A percentile compares a stretch with the other conserved stretches of the same genome.
Evolutionary conservation across 2,888 invertebrate genomes (phyloP).

Genomic region (Chydorus sphaericus): DNA sequence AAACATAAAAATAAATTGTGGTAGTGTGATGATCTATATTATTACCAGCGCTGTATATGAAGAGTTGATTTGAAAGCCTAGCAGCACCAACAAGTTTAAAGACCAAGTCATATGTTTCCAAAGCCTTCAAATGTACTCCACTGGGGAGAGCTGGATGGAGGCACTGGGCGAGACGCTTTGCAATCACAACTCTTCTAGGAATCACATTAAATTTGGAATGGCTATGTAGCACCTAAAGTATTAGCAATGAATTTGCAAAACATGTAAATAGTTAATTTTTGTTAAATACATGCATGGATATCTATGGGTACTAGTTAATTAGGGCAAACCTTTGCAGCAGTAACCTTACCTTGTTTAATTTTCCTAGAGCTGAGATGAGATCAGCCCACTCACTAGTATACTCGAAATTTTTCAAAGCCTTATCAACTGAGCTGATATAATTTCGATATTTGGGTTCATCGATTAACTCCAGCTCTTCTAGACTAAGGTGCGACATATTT

Average conservation of each 20-base stretch:
- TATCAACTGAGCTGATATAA: conserved; percentile 65
- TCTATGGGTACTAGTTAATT: too few species aligned
- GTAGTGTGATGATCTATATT: conserved; percentile 4
- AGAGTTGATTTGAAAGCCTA: conserved; percentile 60
- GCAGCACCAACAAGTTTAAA: conserved; percentile 75
- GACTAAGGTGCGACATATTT: conserved; percentile 38
- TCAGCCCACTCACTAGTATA: conserved; percentile 93
- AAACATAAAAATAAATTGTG: background rate
- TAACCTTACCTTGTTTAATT: conserved; percentile 61
- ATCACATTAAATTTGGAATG: conserved; percentile 40
- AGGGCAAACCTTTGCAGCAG: too few species aligned
- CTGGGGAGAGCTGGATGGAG: conserved; percentile 83
- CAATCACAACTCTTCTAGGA: conserved; percentile 70
- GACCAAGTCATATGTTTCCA: conserved; percentile 81
- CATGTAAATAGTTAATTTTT: background rate
- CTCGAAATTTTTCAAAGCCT: conserved; percentile 77
- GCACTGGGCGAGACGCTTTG: conserved; percentile 81
- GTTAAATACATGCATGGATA: too few species aligned
- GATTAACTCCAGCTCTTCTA: conserved; percentile 66
- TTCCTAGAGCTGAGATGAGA: conserved; percentile 73
- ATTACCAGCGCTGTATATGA: conserved; percentile 60
- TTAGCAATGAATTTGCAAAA: conserved; percentile 12
- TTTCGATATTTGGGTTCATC: conserved; percentile 64
- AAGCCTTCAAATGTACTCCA: conserved; percentile 77
- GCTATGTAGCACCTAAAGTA: conserved; percentile 51